A percentile compares a stretch with the other conserved stretches of the same genome.
These are phyloP conservation scores for Agapostemon virescens DNA, from an alignment of 2,888 invertebrate species.

Conservation along the genomic window DNA sequence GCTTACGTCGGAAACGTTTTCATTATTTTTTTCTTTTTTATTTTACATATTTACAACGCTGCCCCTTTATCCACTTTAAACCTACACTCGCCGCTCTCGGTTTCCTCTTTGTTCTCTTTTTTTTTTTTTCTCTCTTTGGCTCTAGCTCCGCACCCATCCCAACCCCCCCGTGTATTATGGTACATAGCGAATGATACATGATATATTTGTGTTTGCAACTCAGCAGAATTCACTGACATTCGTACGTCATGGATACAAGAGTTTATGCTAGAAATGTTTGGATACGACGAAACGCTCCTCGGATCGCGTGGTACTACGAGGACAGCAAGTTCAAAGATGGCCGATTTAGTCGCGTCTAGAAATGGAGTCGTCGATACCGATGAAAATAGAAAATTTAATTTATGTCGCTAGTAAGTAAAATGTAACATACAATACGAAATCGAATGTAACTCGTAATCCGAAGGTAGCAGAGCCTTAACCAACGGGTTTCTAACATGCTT, in stretches of 20 bases:
- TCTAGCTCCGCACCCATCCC: neutral
- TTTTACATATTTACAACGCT: constrained; percentile 71
- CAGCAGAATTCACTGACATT: constrained; percentile 24
- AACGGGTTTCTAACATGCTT: neutral
- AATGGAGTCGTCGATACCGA: neutral
- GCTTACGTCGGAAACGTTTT: constrained; percentile 70
- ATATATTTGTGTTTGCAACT: constrained; percentile 32
- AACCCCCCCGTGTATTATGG: neutral
- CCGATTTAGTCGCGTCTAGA: constrained; percentile 30
- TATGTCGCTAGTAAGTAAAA: neutral
- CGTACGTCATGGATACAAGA: constrained; percentile 14
- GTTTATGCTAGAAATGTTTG: constrained; percentile 18
- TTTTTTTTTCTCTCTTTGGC: neutral
- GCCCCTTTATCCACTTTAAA: constrained; percentile 1
- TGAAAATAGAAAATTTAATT: neutral
- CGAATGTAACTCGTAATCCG: no score
- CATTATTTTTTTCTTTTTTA: constrained; percentile 58
- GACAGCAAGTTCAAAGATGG: neutral
- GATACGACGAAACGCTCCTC: constrained; percentile 14
- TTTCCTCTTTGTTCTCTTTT: no score
- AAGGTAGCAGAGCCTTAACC: constrained; percentile 1
- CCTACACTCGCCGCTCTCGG: neutral
- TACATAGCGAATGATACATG: constrained; percentile 25
- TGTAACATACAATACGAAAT: no score
- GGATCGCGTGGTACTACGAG: constrained; percentile 10